Conservation (phyloP, 2,113 vertebrate genomes). For the Elanus axillaris region DNA sequence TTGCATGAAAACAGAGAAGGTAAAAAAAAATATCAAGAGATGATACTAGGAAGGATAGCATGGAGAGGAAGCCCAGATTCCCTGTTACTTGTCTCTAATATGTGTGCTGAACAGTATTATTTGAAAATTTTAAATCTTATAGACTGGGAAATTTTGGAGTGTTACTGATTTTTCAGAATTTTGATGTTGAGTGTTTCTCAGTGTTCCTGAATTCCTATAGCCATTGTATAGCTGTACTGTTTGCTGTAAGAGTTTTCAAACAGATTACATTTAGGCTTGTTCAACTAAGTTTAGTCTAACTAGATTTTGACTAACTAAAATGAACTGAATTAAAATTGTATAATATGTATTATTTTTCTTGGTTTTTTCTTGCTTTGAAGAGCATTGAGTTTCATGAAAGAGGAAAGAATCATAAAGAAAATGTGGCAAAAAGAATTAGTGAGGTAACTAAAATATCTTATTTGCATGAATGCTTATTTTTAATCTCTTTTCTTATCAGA, state of each 20-base stretch:
- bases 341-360: neutral
- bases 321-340: neutral
- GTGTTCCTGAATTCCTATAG: neutral
- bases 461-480: neutral
- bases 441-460: conserved; percentile 78
- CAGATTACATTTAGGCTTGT: neutral
- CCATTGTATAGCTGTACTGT: neutral
- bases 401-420: conserved; percentile 98
- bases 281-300: neutral
- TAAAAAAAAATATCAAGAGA: neutral
- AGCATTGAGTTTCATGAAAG: conserved; percentile 97
- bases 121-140: neutral
- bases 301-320: neutral
- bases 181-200: neutral
- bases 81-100: neutral
- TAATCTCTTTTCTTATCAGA: neutral
- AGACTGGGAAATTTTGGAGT: neutral
- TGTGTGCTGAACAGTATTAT: neutral
- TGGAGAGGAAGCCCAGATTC: neutral
- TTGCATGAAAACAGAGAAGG: neutral
- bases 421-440: conserved; percentile 93
- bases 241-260: neutral
- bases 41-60: neutral
- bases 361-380: conserved; percentile 61
- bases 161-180: neutral